Evolutionary conservation across 2,888 invertebrate species (phyloP).

Genomic region (Amorpha juglandis): DNA sequence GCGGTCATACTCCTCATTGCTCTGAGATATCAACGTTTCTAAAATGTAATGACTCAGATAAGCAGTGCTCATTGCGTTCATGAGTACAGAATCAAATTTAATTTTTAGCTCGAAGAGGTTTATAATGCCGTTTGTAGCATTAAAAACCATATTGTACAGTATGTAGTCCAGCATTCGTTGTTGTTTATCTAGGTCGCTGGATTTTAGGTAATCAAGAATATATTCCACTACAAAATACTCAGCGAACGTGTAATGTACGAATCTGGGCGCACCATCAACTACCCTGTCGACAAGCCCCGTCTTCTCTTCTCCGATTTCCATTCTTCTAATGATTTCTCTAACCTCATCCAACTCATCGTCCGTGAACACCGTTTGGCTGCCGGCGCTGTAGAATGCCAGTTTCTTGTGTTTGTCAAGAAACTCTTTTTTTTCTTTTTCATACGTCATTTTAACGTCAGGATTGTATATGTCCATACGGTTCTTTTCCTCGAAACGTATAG

Average conservation of each 20-base stretch:
- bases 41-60: background rate
- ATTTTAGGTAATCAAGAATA: conserved; percentile 24
- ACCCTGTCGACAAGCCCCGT: conserved; percentile 28
- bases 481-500: conserved; percentile 30
- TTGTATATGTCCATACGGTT: conserved; percentile 28
- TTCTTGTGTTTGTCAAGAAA: conserved; percentile 30
- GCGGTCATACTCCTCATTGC: background rate
- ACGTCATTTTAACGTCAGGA: conserved; percentile 26
- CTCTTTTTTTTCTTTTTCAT: conserved; percentile 27
- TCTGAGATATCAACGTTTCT: conserved; percentile 6
- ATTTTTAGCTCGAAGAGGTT: conserved; percentile 21
- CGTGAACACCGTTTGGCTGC: background rate
- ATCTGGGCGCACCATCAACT: conserved; percentile 26
- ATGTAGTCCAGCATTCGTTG: conserved; percentile 5
- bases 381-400: conserved; percentile 28
- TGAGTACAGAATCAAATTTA: conserved; percentile 15
- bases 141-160: background rate
- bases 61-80: background rate
- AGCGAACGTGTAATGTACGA: conserved; percentile 29
- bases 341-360: conserved; percentile 17
- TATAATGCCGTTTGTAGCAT: conserved; percentile 18
- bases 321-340: conserved; percentile 12
- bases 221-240: conserved; percentile 30
- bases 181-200: background rate
- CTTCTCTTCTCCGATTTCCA: conserved; percentile 28